Base-by-base conservation (phyloP, 2,113 vertebrate genomes). In the Protobothrops flavoviridis region DNA sequence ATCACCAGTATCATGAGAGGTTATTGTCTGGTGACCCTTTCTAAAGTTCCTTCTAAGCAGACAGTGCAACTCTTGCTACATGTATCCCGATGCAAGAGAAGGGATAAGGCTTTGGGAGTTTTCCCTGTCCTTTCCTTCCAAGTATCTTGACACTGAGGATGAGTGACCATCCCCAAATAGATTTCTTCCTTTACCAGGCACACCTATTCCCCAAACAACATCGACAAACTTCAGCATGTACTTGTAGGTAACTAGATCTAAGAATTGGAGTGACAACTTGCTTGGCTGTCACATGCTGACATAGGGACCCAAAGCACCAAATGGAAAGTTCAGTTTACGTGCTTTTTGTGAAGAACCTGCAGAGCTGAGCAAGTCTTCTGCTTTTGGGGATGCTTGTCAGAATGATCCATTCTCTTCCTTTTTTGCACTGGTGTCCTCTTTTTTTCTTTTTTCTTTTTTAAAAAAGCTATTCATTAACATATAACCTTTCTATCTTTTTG, bases 141-240 rank as follows among this genome's bases (percentile, higher is more conserved):
- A 56, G 92, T 92, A 87, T 45, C 81, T 94, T 93, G 55, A 95
- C 96, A 95, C 85, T 91, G 91, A 94, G 87, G 45, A 52, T 91
- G 94, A 95, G 74, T 8, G 2, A 87, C 33, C 93, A 3, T 61
- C 74, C 81, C 93, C 90, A 94, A 93, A 93, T 3, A 87, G 29
- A 21, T 2, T 95, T 3, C 15, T 92, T 85, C 48, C 55, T 93
- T 57, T 0, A 29, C 12, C 92, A 89, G 52, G 74, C 89, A 52
- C 90, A 53, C 24, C 90, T 88, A 89, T 61, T 94, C 86, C 89
- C 88, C 92, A 0, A 91, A 94, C 81, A 0, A 1, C 87, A 93
- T 93, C n/a, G 0, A 56, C 88, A 89, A 20, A 0, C 91, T 94
- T 56, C 89, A 93, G 48, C 64, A 6, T 0, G 0, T 9, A 39